A percentile compares a stretch with the other conserved stretches of the same genome.
These are phyloP conservation scores for Hyles euphorbiae DNA, from an alignment of 1,140 invertebrate species.

Conservation along the genomic window DNA sequence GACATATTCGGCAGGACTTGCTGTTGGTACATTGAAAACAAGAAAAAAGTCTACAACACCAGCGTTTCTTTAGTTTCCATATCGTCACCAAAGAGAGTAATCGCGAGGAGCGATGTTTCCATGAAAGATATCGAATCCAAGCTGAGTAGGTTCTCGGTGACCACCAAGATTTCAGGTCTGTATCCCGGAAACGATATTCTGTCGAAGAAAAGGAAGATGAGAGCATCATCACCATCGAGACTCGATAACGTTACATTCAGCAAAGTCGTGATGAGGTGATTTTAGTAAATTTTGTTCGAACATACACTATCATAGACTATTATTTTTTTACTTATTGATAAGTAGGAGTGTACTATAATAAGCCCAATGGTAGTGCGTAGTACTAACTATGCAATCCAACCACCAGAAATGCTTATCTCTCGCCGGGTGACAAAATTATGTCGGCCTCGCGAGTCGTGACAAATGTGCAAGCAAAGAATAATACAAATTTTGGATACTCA, in stretches of 20 bases:
- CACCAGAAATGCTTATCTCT: too few relatives aligned
- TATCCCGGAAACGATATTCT: constrained; percentile 29
- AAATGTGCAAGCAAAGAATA: too few relatives aligned
- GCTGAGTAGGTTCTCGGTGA: constrained; percentile 34
- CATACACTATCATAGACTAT: neutral
- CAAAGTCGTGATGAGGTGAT: constrained; percentile 1
- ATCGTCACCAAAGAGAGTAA: constrained; percentile 17
- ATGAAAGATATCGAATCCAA: constrained; percentile 20
- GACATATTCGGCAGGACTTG: constrained; percentile 39
- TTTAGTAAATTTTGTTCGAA: neutral
- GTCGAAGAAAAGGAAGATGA: constrained; percentile 5
- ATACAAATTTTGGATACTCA: too few relatives aligned
- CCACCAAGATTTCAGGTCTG: constrained; percentile 36
- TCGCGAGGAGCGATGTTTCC: neutral
- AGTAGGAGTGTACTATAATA: too few relatives aligned
- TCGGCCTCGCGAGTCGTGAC: too few relatives aligned
- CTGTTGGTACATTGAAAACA: constrained; percentile 25
- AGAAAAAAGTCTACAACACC: constrained; percentile 9
- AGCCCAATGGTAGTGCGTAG: too few relatives aligned
- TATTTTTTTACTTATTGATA: neutral
- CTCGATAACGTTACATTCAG: neutral
- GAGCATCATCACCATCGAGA: neutral
- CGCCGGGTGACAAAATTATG: too few relatives aligned
- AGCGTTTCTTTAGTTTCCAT: constrained; percentile 23
- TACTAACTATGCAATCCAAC: too few relatives aligned